These are phyloP conservation scores for Gymnorhina tibicen DNA, from an alignment of 2,113 vertebrate genomes.

Conservation along the genomic window DNA sequence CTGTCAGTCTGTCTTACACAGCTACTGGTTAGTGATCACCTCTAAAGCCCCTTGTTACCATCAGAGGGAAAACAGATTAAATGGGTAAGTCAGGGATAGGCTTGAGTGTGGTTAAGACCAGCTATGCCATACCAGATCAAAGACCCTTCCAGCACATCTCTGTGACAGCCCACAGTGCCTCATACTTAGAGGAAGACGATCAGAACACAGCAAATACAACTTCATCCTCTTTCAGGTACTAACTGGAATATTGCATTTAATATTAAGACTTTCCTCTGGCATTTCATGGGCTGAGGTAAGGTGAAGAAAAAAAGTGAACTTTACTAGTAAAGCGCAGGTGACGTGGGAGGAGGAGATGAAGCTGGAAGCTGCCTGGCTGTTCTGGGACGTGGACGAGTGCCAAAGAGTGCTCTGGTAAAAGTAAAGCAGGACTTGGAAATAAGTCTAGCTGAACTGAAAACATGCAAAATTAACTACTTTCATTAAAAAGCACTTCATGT, in stretches of 20 bases:
- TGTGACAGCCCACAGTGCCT: not conserved
- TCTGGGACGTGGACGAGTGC: not conserved
- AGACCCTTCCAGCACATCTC: not conserved
- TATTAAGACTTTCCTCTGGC: not conserved
- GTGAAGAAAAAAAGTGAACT: not conserved
- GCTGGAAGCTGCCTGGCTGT: not conserved
- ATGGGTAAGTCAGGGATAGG: not conserved
- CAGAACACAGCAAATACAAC: not conserved
- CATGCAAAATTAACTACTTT: not conserved
- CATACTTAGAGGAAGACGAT: not conserved
- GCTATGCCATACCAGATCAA: not conserved
- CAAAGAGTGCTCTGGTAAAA: not conserved
- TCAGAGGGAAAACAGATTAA: not conserved
- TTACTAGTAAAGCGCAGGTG: not conserved
- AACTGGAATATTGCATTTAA: not conserved
- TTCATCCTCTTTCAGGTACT: not conserved
- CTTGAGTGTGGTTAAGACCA: not conserved
- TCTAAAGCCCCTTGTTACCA: not conserved
- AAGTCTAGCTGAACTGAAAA: not conserved
- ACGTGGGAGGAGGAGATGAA: not conserved
- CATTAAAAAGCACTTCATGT: not conserved
- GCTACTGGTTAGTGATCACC: not conserved
- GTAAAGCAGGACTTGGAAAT: not conserved
- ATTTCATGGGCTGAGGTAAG: not conserved
- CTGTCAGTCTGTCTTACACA: not conserved